These are phyloP conservation scores for Amiota minor DNA, from an alignment of 2,888 invertebrate species.

Conservation along the genomic window DNA sequence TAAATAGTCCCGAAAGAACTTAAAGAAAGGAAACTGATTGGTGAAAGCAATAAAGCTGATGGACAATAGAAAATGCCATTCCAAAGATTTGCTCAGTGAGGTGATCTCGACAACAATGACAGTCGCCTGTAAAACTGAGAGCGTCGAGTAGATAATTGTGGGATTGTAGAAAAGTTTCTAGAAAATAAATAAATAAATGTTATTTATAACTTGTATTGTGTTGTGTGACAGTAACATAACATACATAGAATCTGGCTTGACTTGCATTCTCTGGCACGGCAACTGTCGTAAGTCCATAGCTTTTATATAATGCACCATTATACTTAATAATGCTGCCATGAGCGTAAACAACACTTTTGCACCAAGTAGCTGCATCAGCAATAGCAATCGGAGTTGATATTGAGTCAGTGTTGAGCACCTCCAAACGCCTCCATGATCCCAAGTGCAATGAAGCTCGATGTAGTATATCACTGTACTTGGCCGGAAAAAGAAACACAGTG, in stretches of 20 bases:
- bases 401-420: constrained; percentile 48
- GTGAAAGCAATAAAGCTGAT: constrained; percentile 89
- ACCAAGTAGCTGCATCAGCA: constrained; percentile 74
- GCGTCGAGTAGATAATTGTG: constrained; percentile 81
- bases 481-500: constrained; percentile 79
- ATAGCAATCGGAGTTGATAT: constrained; percentile 53
- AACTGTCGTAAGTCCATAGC: constrained; percentile 85
- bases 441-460: constrained; percentile 93
- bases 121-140: constrained; percentile 82
- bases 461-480: constrained; percentile 87
- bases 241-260: constrained; percentile 90
- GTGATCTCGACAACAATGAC: constrained; percentile 85
- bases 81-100: constrained; percentile 83
- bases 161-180: constrained; percentile 93
- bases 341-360: constrained; percentile 80
- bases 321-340: constrained; percentile 84
- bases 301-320: constrained; percentile 82
- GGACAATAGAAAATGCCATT: constrained; percentile 94
- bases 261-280: constrained; percentile 89
- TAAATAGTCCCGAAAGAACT: constrained; percentile 88
- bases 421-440: constrained; percentile 76
- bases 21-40: constrained; percentile 93
- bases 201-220: not conserved
- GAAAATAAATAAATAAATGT: constrained; percentile 58
- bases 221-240: constrained; percentile 67